Base-by-base conservation (phyloP, 2,888 invertebrate genomes). In the Bombylius discolor region DNA sequence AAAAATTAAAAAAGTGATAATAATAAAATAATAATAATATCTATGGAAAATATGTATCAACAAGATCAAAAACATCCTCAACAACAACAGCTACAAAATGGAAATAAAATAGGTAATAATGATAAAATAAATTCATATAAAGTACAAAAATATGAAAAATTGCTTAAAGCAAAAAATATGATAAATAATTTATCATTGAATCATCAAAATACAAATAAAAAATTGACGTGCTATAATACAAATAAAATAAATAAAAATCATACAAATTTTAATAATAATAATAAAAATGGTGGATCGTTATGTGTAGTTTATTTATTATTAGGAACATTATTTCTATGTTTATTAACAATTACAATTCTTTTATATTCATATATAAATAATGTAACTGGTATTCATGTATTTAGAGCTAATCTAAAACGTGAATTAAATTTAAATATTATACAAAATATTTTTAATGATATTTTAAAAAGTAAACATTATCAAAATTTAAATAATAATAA, bases 341-440 rank as follows among this genome's bases (percentile, higher is more conserved):
- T 71, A 58, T 68, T 67, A 52, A 65, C 68, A 34, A 63, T 71
- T 14, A 61, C 69, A 14, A 63, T 70, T 23, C 61, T 70, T 34
- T 69, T 71, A 59, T 70, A 70, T 39, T 66, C 67, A 42, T 64
- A 69, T 55, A 63, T 64, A 7, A 65, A 63, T 57, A 56, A 51
- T 47, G 23, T 46, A 31, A 51, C 46, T n/a, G 55, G 49, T 34
- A 47, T 50, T 52, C n/a, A 55, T 34, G 44, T 52, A 34, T 58
- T 58, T 60, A 51, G 52, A 34, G 50, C 32, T 47, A 60, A 58
- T 52, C 48, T 60, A 47, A 56, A 49, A 46, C 57, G 51, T 51
- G 56, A 53, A 52, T 52, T 57, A 33, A 51, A 48, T 39, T 50
- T 45, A 51, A 42, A 48, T 44, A 52, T 60, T 31, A 55, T 55